phyloP scores from a whole-genome alignment of 2,113 vertebrate genomes.

The Mobula hypostoma region DNA sequence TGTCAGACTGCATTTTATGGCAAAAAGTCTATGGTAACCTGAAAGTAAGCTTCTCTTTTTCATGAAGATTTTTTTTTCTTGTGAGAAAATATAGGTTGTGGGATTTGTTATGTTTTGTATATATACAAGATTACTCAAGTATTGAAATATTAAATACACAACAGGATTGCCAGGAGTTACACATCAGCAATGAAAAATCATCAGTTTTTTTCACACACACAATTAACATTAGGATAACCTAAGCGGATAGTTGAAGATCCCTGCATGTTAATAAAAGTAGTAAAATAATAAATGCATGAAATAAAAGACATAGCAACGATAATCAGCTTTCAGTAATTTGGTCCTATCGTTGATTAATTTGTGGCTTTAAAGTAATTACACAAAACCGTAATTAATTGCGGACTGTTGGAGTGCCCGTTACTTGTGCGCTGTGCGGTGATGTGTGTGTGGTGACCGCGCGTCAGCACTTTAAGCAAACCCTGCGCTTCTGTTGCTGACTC shows the following conservation, averaged over 20 bases:
- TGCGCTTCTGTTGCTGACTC: constrained; percentile 26
- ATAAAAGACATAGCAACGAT: neutral
- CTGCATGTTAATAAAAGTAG: neutral
- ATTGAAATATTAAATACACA: too few species aligned
- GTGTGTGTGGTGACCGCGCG: constrained; percentile 15
- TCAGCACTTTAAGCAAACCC: constrained; percentile 11
- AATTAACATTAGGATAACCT: neutral
- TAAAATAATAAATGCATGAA: neutral
- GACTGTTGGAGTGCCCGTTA: neutral
- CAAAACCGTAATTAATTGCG: neutral
- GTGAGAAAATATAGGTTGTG: neutral
- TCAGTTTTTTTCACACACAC: neutral
- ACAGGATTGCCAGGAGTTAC: neutral
- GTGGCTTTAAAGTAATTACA: neutral
- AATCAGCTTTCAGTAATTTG: neutral
- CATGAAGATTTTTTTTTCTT: neutral
- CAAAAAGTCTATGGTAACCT: neutral
- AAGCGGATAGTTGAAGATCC: neutral
- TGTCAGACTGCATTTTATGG: neutral
- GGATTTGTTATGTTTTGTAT: too few species aligned
- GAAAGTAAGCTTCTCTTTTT: neutral
- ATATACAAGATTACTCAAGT: too few species aligned
- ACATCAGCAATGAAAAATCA: neutral
- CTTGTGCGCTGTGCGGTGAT: neutral
- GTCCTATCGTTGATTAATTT: neutral